Evolutionary conservation across 2,797 vertebrate genomes (phyloP).

Genomic region (Decapterus maruadsi): DNA sequence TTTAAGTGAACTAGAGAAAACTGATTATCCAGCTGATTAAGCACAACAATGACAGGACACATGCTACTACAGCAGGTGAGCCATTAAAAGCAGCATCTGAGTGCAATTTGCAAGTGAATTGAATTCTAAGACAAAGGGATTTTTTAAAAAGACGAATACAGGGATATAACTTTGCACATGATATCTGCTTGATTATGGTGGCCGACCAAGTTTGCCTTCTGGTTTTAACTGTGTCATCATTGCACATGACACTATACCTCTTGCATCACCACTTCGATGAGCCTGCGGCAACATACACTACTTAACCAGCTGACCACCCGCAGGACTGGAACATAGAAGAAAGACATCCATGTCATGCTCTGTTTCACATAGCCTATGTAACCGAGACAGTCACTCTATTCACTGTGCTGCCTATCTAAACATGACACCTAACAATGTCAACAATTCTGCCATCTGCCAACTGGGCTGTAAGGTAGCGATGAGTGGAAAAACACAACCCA

Average conservation of each 20-base stretch:
- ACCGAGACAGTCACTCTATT: slow-evolving; percentile 61
- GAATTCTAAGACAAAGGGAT: background rate
- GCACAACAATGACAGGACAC: slow-evolving; percentile 29
- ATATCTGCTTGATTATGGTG: background rate
- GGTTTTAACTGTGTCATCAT: background rate
- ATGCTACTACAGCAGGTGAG: slow-evolving; percentile 25
- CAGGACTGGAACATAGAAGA: slow-evolving; percentile 31
- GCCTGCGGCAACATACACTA: slow-evolving; percentile 21
- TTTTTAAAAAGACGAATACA: slow-evolving; percentile 7
- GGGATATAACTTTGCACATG: slow-evolving; percentile 2
- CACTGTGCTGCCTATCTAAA: slow-evolving; percentile 51
- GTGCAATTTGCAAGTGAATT: slow-evolving; percentile 16
- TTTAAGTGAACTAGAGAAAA: slow-evolving; percentile 33
- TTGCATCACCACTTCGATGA: slow-evolving; percentile 6
- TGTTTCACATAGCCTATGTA: slow-evolving; percentile 60
- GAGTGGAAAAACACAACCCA: background rate
- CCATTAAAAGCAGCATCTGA: slow-evolving; percentile 13
- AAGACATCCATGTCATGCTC: slow-evolving; percentile 60
- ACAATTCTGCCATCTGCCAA: slow-evolving; percentile 52
- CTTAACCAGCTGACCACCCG: slow-evolving; percentile 44
- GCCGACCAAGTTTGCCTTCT: background rate
- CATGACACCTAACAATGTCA: slow-evolving; percentile 69
- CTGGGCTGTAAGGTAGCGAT: slow-evolving; percentile 25
- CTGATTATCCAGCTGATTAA: slow-evolving; percentile 30
- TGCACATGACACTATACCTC: slow-evolving; percentile 4